Percentiles rank a stretch among this genome's conserved stretches.
phyloP scores from a whole-genome alignment of 2,113 vertebrate genomes.

The Oryzias javanicus region DNA sequence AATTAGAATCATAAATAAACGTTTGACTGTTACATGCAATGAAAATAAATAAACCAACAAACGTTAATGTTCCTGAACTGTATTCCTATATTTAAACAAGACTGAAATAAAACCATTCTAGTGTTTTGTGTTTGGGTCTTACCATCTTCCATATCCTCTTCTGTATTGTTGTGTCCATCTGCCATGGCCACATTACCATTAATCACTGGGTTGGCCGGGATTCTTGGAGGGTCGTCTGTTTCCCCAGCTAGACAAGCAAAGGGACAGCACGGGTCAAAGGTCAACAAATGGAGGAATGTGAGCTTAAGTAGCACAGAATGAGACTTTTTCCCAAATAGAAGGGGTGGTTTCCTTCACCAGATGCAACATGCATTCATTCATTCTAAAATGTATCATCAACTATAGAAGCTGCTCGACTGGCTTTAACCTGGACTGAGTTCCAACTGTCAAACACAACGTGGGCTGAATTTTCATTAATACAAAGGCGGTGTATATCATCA shows the following conservation, averaged over 20 bases:
- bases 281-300: background rate
- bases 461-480: constrained; percentile 44
- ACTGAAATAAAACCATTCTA: background rate
- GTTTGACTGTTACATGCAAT: too few relatives aligned
- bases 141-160: constrained; percentile 99
- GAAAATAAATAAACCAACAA: too few relatives aligned
- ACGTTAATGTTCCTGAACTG: too few relatives aligned
- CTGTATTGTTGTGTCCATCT: constrained; percentile 94
- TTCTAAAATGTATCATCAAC: too few relatives aligned
- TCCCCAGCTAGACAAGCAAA: constrained; percentile 85
- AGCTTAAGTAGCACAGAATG: background rate
- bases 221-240: constrained; percentile 97
- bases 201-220: constrained; percentile 95
- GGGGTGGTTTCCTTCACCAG: too few relatives aligned
- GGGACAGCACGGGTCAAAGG: background rate
- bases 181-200: constrained; percentile 98
- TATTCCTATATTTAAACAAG: too few relatives aligned
- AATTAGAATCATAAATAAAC: too few relatives aligned
- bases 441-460: constrained; percentile 18
- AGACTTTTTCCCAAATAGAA: background rate
- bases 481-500: constrained; percentile 48
- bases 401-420: too few relatives aligned
- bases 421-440: too few relatives aligned
- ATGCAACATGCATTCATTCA: too few relatives aligned
- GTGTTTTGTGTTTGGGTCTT: constrained; percentile 48